A percentile compares a stretch with the other conserved stretches of the same genome.
phyloP scores from a whole-genome alignment of 35 echinoderm and acorn worm species.

The Strongylocentrotus purpuratus region DNA sequence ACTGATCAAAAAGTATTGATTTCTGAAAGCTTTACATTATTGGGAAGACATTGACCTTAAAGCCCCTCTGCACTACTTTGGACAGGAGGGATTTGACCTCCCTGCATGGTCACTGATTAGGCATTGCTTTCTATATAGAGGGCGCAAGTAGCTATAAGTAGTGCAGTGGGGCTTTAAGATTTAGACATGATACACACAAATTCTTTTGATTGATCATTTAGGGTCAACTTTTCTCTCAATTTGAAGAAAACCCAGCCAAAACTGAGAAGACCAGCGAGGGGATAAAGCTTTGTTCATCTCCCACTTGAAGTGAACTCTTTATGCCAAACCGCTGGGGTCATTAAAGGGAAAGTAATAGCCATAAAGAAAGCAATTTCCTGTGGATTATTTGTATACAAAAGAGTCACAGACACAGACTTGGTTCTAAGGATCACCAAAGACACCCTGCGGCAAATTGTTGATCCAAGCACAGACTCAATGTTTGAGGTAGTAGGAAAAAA shows the following conservation, averaged over 20 bases:
- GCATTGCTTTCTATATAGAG: too few relatives aligned
- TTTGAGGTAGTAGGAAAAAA: not conserved
- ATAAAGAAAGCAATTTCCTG: conserved; percentile 47
- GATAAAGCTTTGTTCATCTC: not conserved
- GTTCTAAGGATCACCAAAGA: not conserved
- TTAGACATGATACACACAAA: not conserved
- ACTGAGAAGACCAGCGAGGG: not conserved
- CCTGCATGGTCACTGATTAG: too few relatives aligned
- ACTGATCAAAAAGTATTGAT: too few relatives aligned
- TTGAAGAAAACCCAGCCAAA: not conserved
- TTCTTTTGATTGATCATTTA: not conserved
- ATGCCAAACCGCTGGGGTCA: not conserved
- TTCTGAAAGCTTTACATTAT: too few relatives aligned
- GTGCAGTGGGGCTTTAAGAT: too few relatives aligned
- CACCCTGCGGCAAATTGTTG: conserved; percentile 17
- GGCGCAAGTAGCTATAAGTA: too few relatives aligned
- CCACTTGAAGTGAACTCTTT: not conserved
- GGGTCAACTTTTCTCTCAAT: not conserved
- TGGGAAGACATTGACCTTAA: too few relatives aligned
- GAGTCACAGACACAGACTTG: conserved; percentile 22
- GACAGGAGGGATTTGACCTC: too few relatives aligned
- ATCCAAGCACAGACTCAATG: not conserved
- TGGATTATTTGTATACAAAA: conserved; percentile 39
- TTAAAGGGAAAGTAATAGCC: conserved; percentile 40
- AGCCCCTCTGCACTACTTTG: too few relatives aligned